Conservation (phyloP, 2,797 vertebrate species). For the Lutjanus argentimaculatus region DNA sequence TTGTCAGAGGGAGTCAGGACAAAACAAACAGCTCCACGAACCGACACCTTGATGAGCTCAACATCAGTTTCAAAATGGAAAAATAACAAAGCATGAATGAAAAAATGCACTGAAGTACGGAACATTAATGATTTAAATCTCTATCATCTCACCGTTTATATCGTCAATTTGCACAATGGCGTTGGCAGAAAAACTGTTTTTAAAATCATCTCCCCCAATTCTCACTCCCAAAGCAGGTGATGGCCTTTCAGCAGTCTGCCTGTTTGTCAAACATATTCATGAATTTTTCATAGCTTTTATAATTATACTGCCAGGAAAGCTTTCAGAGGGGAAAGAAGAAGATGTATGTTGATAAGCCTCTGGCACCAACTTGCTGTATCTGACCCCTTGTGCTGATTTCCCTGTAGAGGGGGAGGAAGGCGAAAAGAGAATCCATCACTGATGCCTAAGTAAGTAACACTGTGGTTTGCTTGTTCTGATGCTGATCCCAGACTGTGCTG, state of each 20-base stretch:
- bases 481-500: neutral
- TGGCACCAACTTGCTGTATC: neutral
- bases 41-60: slow-evolving; percentile 15
- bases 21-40: slow-evolving; percentile 21
- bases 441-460: slow-evolving; percentile 13
- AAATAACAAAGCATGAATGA: neutral
- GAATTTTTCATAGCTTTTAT: slow-evolving; percentile 7
- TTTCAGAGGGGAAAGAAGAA: slow-evolving; percentile 1
- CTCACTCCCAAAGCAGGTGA: slow-evolving; percentile 5
- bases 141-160: neutral
- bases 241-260: neutral
- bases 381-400: slow-evolving; percentile 8
- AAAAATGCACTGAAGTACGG: neutral
- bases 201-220: neutral
- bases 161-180: neutral
- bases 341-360: neutral
- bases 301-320: slow-evolving; percentile 4
- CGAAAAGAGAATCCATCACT: neutral
- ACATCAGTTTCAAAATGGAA: neutral
- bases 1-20: slow-evolving; percentile 45
- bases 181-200: neutral
- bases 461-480: neutral
- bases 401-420: neutral
- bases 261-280: slow-evolving; percentile 15
- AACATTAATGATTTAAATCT: neutral